phyloP scores from a whole-genome alignment of 2,797 vertebrate species.

The Acanthurus tractus region DNA sequence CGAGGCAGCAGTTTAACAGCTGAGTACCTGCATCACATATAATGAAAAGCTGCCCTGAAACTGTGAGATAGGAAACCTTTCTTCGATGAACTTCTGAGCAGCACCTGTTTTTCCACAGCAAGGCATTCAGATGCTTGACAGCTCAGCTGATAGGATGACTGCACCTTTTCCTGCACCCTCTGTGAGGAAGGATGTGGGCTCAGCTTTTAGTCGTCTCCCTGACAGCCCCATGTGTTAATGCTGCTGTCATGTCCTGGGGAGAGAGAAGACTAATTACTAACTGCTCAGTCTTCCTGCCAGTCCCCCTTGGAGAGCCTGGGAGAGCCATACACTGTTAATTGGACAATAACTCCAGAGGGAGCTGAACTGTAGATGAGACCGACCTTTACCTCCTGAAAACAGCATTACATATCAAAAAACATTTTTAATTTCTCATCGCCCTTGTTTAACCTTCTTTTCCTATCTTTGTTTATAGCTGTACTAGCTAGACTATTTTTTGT shows the following conservation, averaged over 20 bases:
- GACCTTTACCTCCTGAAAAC: slow-evolving; percentile 70
- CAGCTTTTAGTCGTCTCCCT: slow-evolving; percentile 72
- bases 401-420: slow-evolving; percentile 51
- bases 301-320: slow-evolving; percentile 54
- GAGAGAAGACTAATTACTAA: slow-evolving; percentile 82
- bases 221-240: slow-evolving; percentile 70
- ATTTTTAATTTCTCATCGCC: slow-evolving; percentile 24
- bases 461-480: slow-evolving; percentile 1
- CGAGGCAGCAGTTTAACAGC: background rate
- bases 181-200: slow-evolving; percentile 71
- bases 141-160: slow-evolving; percentile 58
- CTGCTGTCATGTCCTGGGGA: slow-evolving; percentile 79
- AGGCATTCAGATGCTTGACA: slow-evolving; percentile 40
- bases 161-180: slow-evolving; percentile 61
- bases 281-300: slow-evolving; percentile 73
- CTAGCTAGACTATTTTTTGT: background rate
- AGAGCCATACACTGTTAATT: slow-evolving; percentile 76
- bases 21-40: background rate
- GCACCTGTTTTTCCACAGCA: slow-evolving; percentile 29
- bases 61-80: slow-evolving; percentile 7
- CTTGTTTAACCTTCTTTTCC: slow-evolving; percentile 13
- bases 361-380: slow-evolving; percentile 61
- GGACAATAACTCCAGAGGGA: slow-evolving; percentile 71
- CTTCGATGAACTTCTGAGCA: slow-evolving; percentile 37
- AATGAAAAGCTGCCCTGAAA: slow-evolving; percentile 20